Base-by-base conservation (phyloP, 1,140 invertebrate genomes). In the Cydia fagiglandana region DNA sequence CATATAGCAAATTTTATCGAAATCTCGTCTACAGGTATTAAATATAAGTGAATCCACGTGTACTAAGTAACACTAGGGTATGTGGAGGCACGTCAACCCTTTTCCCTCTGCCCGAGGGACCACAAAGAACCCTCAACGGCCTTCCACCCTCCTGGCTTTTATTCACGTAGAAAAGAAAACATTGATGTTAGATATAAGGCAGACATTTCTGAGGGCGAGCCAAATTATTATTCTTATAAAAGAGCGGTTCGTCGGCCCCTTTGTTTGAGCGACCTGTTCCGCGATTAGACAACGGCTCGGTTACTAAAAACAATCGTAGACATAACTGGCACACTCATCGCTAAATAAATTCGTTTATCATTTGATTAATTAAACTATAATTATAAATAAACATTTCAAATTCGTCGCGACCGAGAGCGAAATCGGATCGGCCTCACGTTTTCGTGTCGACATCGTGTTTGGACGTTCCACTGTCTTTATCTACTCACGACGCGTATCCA, bases 121-220 rank as follows among this genome's bases (percentile, higher is more conserved):
- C 81, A 83, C 84, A 87, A 86, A 86, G 81, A 53, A 77, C 78
- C 77, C 82, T 76, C 64, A 64, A 74, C 79, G 76, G 80, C 79
- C 82, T 81, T 84, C 84, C 83, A 83, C 85, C 85, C 86, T 81
- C 77, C 79, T 38, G 41, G 34, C 77, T 75, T 82, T 85, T 84
- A 84, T 87, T 85, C 82, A 78, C 77, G 79, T 84, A 86, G 79
- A 83, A 88, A 85, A 88, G 81, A 80, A 87, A 89, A 89, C 81
- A 85, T 86, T 86, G 80, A 87, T 86, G 80, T 82, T 80, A 87
- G 84, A 86, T 88, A 86, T 78, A 76, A 83, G 76, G 75, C 77
- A 81, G 78, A 78, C 79, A 82, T 78, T 81, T 77, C 78, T 73
- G 79, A 81, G 83, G 84, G 84, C 78, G 80, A 80, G 73, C 73